Conservation (phyloP, 2,797 vertebrate species). For the Columba guinea region DNA sequence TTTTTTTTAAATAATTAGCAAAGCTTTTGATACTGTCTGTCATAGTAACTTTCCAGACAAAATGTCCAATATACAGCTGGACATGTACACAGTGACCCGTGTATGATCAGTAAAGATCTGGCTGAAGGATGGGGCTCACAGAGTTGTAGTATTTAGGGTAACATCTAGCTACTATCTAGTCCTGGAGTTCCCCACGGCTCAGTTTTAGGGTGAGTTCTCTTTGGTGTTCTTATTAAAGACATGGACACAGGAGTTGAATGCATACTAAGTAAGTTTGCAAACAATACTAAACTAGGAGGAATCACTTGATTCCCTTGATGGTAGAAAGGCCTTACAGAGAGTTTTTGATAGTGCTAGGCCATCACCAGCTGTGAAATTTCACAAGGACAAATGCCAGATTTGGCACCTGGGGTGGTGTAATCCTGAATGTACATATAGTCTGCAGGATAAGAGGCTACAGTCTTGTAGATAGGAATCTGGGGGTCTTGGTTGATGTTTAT, state of each 20-base stretch:
- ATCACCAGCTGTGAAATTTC: background rate
- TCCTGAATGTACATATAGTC: background rate
- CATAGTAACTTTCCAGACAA: background rate
- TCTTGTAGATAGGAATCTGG: background rate
- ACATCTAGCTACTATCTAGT: background rate
- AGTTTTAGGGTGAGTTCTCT: background rate
- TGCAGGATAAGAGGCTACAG: background rate
- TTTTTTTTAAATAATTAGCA: no score
- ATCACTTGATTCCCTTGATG: accelerated
- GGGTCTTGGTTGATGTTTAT: background rate
- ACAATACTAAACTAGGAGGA: background rate
- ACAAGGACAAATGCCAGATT: background rate
- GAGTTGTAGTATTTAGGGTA: background rate
- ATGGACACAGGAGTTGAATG: background rate
- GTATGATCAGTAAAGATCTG: background rate
- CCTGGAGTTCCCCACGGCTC: background rate
- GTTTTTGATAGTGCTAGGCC: background rate
- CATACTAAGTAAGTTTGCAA: background rate
- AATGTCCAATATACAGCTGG: background rate
- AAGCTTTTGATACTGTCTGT: background rate
- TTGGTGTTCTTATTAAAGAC: background rate
- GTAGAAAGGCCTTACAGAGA: background rate
- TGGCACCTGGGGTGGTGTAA: background rate
- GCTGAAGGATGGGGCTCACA: background rate
- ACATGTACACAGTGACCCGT: no score